Percentiles rank a stretch among this genome's conserved stretches.
These are phyloP conservation scores for Synergus gifuensis DNA, from an alignment of 2,888 invertebrate genomes.

Conservation along the genomic window DNA sequence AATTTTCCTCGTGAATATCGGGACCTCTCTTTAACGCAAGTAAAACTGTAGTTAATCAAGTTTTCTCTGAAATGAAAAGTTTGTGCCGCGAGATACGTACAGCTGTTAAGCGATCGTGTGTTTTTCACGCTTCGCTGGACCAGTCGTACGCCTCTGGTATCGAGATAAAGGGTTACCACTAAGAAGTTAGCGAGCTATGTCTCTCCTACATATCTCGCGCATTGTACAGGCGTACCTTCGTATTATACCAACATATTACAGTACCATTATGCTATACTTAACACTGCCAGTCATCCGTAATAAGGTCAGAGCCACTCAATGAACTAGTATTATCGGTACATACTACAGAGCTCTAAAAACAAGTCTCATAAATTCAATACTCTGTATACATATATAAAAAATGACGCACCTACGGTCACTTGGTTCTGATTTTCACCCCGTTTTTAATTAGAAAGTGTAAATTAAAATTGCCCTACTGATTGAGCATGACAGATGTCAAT, in stretches of 20 bases:
- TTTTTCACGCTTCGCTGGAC: constrained; percentile 68
- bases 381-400: too few species aligned
- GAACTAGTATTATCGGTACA: constrained; percentile 11
- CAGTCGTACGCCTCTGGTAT: constrained; percentile 59
- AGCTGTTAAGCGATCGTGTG: constrained; percentile 51
- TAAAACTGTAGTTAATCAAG: constrained; percentile 50
- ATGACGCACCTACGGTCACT: too few species aligned
- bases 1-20: constrained; percentile 1
- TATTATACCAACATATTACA: constrained; percentile 37
- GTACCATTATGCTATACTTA: constrained; percentile 63
- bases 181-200: constrained; percentile 42
- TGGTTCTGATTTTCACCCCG: too few species aligned
- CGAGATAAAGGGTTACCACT: constrained; percentile 65
- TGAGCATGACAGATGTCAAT: neutral
- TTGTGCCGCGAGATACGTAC: constrained; percentile 16
- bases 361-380: neutral
- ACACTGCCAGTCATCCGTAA: constrained; percentile 66
- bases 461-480: neutral
- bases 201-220: constrained; percentile 55
- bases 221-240: constrained; percentile 51
- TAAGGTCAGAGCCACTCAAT: constrained; percentile 53
- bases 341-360: constrained; percentile 7
- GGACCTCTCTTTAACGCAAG: neutral
- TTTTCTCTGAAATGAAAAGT: constrained; percentile 46
- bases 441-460: neutral